phyloP scores from a whole-genome alignment of 2,797 vertebrate species.

The Eulemur albifrons region DNA sequence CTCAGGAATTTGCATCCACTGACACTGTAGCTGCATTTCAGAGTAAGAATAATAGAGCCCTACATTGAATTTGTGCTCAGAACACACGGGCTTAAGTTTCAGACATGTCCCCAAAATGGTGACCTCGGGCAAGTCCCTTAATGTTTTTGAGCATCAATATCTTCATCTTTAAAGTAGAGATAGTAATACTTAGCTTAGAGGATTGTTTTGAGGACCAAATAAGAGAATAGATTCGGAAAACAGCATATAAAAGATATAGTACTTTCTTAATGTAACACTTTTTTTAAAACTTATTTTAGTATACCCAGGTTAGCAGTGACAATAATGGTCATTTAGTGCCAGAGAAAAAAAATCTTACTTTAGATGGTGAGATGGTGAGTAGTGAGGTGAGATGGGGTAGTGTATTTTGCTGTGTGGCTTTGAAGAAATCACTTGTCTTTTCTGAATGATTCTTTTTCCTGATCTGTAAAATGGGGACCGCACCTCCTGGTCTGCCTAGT shows the following conservation, averaged over 20 bases:
- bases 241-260: neutral
- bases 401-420: neutral
- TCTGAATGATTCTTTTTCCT: neutral
- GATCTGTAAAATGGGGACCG: neutral
- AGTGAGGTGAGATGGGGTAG: neutral
- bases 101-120: neutral
- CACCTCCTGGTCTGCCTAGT: neutral
- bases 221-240: neutral
- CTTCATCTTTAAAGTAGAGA: neutral
- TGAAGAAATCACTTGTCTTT: neutral
- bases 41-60: neutral
- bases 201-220: neutral
- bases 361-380: neutral
- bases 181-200: neutral
- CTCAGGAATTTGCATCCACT: neutral
- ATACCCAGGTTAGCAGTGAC: neutral
- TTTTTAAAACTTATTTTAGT: constrained; percentile 8
- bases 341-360: neutral
- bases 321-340: neutral
- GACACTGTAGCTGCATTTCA: neutral
- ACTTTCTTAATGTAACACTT: neutral
- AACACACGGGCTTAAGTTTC: neutral
- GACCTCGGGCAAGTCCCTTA: neutral
- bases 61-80: neutral
- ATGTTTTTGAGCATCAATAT: neutral